Base-by-base conservation (phyloP, 2,113 vertebrate genomes). In the Atrichornis clamosus region DNA sequence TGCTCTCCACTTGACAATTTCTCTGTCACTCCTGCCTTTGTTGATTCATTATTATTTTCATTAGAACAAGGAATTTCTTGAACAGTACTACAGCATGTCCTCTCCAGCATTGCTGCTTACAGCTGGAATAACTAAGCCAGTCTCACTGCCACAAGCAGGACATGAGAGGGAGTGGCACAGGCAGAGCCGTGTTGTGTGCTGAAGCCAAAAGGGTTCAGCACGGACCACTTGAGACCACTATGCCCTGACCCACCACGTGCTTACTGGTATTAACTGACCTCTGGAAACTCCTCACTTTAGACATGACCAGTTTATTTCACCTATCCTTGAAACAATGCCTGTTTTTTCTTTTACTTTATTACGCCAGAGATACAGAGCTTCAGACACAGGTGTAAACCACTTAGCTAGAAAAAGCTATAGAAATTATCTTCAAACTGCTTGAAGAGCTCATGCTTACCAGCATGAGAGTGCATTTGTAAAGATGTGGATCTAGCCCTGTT, bases 121-220 rank as follows among this genome's bases (percentile, higher is more conserved):
- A 88, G 42, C 33, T 80, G 63, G 37, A 80, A 68, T 33, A 80
- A 52, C 20, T 2, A 3, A 77, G 39, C n/a, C 11, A 62, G 23
- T n/a, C 20, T 59, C 41, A 5, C 20, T 56, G 30, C 23, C 50
- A 59, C 11, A 7, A 65, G n/a, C 1, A 0, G 6, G 27, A 50
- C 14, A 9, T 0, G 7, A 75, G 41, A 7, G 4, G 6, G 1
- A 81, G 18, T 18, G 16, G 52, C 5, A 7, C 60, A 30, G 53
- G 47, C 0, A 1, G 53, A 33, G 19, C 15, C 2, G 0, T 37
- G 15, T 20, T 42, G 22, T 13, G 15, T 3, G 1, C 42, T 33
- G 27, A 52, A 47, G 26, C 27, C 37, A 42, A 24, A 46, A 68
- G 8, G 4, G 35, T 37, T 89, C n/a, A 80, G 44, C 63, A 28